These are phyloP conservation scores for Cyaniris semiargus DNA, from an alignment of 2,888 invertebrate species.

Conservation along the genomic window DNA sequence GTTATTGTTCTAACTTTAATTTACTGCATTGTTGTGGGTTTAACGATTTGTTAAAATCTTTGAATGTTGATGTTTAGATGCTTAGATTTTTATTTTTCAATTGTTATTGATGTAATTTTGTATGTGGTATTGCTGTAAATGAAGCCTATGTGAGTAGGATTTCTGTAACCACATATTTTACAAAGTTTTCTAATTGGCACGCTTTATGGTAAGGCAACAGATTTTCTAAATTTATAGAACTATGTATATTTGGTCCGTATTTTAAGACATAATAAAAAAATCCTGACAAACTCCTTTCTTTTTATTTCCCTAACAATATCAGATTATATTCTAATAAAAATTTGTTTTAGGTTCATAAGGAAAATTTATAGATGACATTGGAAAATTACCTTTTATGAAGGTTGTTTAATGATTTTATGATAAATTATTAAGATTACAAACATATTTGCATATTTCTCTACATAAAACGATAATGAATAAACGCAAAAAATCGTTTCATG, in stretches of 20 bases:
- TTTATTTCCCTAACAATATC: background rate
- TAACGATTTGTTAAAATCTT: slow-evolving; percentile 21
- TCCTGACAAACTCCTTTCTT: slow-evolving; percentile 28
- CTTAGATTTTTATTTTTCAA: slow-evolving; percentile 17
- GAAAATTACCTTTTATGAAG: no score
- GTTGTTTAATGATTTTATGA: no score
- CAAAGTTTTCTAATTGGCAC: slow-evolving; percentile 22
- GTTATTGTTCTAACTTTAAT: background rate
- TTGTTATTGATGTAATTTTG: slow-evolving; percentile 17
- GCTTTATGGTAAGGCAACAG: slow-evolving; percentile 39
- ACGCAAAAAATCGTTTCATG: background rate
- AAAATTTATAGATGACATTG: background rate
- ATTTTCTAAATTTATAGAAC: slow-evolving; percentile 50
- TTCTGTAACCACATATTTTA: background rate
- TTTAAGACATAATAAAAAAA: slow-evolving; percentile 50
- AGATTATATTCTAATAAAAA: background rate
- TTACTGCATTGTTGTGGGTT: background rate
- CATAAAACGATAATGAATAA: background rate
- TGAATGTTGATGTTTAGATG: slow-evolving; percentile 26
- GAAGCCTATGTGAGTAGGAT: background rate
- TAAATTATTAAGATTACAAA: background rate
- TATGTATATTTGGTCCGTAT: slow-evolving; percentile 55
- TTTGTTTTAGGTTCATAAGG: background rate
- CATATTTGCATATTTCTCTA: background rate
- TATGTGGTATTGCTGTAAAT: slow-evolving; percentile 13